A percentile compares a stretch with the other conserved stretches of the same genome.
Evolutionary conservation across 2,888 invertebrate genomes (phyloP).

Genomic region (Mellilla xanthometata): DNA sequence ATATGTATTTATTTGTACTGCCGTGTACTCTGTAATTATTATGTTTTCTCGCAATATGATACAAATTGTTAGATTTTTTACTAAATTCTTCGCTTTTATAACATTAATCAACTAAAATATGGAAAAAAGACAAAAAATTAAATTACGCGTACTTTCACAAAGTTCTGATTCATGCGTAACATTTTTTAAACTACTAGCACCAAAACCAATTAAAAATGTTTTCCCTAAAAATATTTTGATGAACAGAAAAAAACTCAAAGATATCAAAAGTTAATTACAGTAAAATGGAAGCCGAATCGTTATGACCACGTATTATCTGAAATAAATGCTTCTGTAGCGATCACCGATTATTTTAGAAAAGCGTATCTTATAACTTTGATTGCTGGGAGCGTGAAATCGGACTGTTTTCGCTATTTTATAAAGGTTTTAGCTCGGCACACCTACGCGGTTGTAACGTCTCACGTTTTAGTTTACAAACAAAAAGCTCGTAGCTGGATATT

Average conservation of each 20-base stretch:
- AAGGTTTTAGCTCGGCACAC: background rate
- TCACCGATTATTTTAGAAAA: slow-evolving; percentile 66
- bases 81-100: too few relatives aligned
- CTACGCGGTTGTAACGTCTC: background rate
- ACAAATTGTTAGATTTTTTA: too few relatives aligned
- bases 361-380: slow-evolving; percentile 52
- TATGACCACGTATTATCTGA: slow-evolving; percentile 24
- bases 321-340: slow-evolving; percentile 67
- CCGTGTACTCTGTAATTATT: too few relatives aligned
- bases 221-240: slow-evolving; percentile 18
- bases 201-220: slow-evolving; percentile 20
- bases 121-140: too few relatives aligned
- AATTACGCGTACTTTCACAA: too few relatives aligned
- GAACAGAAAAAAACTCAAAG: slow-evolving; percentile 21
- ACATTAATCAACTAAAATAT: too few relatives aligned
- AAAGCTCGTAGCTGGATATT: too few relatives aligned
- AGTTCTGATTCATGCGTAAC: too few relatives aligned
- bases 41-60: too few relatives aligned
- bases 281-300: slow-evolving; percentile 25
- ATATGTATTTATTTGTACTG: too few relatives aligned
- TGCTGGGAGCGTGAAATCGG: slow-evolving; percentile 29
- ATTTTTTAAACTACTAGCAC: background rate
- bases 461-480: background rate
- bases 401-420: slow-evolving; percentile 28
- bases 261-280: slow-evolving; percentile 30